Evolutionary conservation across 1,140 invertebrate species (phyloP), one percentile per base, ranked within the genome.

Genomic region (Pararge aegeria): DNA sequence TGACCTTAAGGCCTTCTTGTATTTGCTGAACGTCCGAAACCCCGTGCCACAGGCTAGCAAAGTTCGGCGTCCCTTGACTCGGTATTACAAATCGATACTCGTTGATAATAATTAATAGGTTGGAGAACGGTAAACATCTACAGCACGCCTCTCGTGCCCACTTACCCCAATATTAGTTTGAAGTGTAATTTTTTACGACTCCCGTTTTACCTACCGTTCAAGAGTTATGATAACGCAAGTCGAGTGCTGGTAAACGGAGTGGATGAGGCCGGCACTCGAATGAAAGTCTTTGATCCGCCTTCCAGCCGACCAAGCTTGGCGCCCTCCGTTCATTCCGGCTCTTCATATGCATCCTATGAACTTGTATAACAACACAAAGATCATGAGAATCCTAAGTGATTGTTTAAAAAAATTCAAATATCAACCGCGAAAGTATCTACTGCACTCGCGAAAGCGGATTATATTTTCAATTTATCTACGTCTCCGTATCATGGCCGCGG

Each of bases 141-240:
- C 27, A 68, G 66, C 54, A 65, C 65, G 56, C 67, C 58, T 58
- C 53, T 57, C 56, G 46, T 58, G 65, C 50, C 65, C 78, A 78
- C 82, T 87, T 74, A 72, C 61, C 54, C 64, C 68, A 70, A 73
- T 65, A 75, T 75, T 76, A 55, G 49, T 80, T 75, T 83, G 61
- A 65, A 83, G 79, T 78, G 74, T 83, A 83, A 86, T 76, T 86
- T 87, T 62, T 89, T 84, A 86, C 73, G 83, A 80, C 74, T 80
- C 72, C 76, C 77, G 80, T 83, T 83, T 81, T 84, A 84, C 80
- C 75, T 78, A 73, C 62, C 66, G 69, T 70, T 86, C 78, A 68
- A 84, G 80, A 75, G 74, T 73, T 74, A 64, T 71, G 83, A 86
- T 87, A 89, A 87, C 57, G 34, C 52, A 60, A 44, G 60, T 82